Conservation (phyloP, 2,888 invertebrate genomes). For the Dasysyrphus albostriatus region DNA sequence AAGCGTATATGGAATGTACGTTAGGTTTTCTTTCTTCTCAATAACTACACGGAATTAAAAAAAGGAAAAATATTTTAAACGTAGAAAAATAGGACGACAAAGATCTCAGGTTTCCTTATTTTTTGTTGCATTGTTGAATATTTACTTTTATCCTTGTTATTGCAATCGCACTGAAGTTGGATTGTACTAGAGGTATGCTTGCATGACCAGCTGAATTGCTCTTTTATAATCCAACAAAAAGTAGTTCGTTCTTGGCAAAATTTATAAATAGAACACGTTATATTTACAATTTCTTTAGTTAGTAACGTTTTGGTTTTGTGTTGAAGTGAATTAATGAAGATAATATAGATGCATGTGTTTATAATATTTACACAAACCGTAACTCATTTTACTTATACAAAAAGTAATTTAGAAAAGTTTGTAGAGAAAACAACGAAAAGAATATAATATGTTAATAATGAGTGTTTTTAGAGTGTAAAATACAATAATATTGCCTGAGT, state of each 20-base stretch:
- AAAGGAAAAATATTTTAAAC: constrained; percentile 3
- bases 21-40: not conserved
- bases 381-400: no score
- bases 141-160: not conserved
- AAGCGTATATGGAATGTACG: not conserved
- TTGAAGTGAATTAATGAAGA: not conserved
- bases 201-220: constrained; percentile 41
- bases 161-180: not conserved
- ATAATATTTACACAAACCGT: no score
- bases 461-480: no score
- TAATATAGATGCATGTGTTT: not conserved
- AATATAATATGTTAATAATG: no score
- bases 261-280: constrained; percentile 29
- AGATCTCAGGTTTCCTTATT: not conserved
- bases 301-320: constrained; percentile 7
- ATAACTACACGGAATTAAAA: not conserved
- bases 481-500: no score
- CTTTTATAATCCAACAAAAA: constrained; percentile 49
- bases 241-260: constrained; percentile 1
- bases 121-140: not conserved
- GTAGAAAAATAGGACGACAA: constrained; percentile 2
- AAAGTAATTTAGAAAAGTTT: no score
- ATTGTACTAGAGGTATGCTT: not conserved
- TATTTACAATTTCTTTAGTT: not conserved
- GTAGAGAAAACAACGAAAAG: no score